These are phyloP conservation scores for Nemotelus nigrinus DNA, from an alignment of 2,888 invertebrate species.

Conservation along the genomic window DNA sequence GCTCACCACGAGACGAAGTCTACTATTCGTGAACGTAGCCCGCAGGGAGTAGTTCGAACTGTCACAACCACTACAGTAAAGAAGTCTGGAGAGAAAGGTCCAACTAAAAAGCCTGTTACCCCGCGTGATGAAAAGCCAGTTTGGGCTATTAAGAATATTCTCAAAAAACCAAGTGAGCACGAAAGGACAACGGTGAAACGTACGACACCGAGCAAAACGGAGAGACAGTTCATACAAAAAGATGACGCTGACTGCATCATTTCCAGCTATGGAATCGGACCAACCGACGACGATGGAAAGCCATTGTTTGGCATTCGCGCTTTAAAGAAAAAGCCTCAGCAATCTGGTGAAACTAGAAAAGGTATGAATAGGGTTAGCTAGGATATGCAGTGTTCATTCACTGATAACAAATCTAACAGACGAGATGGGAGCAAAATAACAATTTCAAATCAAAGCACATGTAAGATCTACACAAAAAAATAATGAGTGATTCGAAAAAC, in stretches of 20 bases:
- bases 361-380: conserved; percentile 64
- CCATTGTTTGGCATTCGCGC: conserved; percentile 84
- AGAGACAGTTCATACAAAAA: conserved; percentile 57
- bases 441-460: background rate
- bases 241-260: conserved; percentile 72
- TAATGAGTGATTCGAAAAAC: too few relatives aligned
- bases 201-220: conserved; percentile 59
- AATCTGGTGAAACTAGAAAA: conserved; percentile 72
- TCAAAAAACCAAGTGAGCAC: conserved; percentile 68
- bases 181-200: conserved; percentile 64
- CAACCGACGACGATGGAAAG: conserved; percentile 80
- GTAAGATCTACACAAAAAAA: too few relatives aligned
- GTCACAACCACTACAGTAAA: conserved; percentile 51
- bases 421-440: background rate
- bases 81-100: conserved; percentile 52
- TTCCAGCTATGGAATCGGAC: conserved; percentile 85
- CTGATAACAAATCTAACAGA: background rate
- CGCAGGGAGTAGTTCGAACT: conserved; percentile 61
- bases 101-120: conserved; percentile 61
- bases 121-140: conserved; percentile 68
- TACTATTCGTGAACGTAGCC: conserved; percentile 55
- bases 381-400: too few relatives aligned
- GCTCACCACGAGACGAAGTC: conserved; percentile 47
- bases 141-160: conserved; percentile 71
- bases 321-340: conserved; percentile 70